Conservation (phyloP, 2,113 vertebrate species). For the Ptilorrhoa leucosticta region DNA sequence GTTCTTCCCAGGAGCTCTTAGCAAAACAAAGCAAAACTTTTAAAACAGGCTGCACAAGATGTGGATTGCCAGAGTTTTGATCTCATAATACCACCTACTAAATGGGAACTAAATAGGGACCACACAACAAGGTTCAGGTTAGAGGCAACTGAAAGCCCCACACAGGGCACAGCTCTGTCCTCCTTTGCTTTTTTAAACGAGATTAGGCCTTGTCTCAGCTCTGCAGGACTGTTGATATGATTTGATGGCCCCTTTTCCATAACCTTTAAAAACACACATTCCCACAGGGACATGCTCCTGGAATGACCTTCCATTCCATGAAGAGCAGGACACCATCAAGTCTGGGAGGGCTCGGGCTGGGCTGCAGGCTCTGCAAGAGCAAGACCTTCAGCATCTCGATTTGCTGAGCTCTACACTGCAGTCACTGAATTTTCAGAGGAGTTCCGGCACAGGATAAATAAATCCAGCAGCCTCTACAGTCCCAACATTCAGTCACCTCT, state of each 20-base stretch:
- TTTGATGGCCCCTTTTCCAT: not conserved
- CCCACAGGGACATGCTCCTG: not conserved
- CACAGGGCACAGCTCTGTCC: not conserved
- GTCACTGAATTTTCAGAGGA: not conserved
- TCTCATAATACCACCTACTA: not conserved
- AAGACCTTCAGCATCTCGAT: not conserved
- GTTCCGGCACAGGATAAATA: not conserved
- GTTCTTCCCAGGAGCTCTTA: not conserved
- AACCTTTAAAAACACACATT: not conserved
- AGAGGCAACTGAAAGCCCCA: not conserved
- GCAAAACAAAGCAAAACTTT: not conserved
- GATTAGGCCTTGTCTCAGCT: not conserved
- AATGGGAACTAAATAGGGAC: not conserved
- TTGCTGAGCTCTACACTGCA: not conserved
- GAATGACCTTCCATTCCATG: not conserved
- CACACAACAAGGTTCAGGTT: not conserved
- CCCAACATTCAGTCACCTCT: not conserved
- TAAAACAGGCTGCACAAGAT: not conserved
- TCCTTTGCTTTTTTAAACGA: not conserved
- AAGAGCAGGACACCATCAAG: not conserved
- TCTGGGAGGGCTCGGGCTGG: not conserved
- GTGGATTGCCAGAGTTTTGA: not conserved
- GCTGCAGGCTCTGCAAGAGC: not conserved
- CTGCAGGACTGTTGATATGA: not conserved
- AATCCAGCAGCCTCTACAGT: not conserved